Base-by-base conservation (phyloP, 37 sponge, comb jelly and placozoan species). In the Amphimedon queenslandica region DNA sequence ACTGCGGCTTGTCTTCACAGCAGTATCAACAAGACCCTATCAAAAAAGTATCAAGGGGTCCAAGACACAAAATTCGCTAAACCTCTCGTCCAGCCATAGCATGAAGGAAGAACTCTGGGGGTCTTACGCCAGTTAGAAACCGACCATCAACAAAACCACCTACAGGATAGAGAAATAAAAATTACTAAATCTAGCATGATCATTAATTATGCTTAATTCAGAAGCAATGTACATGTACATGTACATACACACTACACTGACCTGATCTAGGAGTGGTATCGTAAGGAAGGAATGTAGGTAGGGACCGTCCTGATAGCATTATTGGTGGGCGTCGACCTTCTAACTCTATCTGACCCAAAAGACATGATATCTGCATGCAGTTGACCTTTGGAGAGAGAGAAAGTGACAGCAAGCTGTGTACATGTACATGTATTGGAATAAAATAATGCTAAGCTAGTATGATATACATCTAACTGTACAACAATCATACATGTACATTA, bases 81-180 rank as follows among this genome's bases (percentile, higher is more conserved):
- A 87, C 93, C 82, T 97, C 99, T 58, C 99, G 53, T 18, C 99
- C 99, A 42, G 99, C 99, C 99, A 97, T 97, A 64, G 95, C 91
- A 66, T 97, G 96, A 70, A 92, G 88, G 88, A 87, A 97, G 70
- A 92, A 91, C 69, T 97, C 99, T 77, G 88, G 99, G 1, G 99
- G 95, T 70, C 84, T 79, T n/a, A 97, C 89, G 6, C 99, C 99
- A 58, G 95, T 92, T 24, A 97, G 71, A 58, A 97, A 97, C 20
- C 99, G 60, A 20, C 90, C 93, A 38, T 75, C 86, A 30, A 97
- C 89, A 71, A 97, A 94, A 1, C 99, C 99, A 20, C 99, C 90
- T 47, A 13, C 13, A 47, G n/a, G n/a, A n/a, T n/a, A n/a, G n/a
- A n/a, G n/a, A n/a, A n/a, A n/a, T n/a, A n/a, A n/a, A n/a, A n/a